Conservation (phyloP, 2,888 invertebrate genomes). For the Enoplolaimus lenunculus region DNA sequence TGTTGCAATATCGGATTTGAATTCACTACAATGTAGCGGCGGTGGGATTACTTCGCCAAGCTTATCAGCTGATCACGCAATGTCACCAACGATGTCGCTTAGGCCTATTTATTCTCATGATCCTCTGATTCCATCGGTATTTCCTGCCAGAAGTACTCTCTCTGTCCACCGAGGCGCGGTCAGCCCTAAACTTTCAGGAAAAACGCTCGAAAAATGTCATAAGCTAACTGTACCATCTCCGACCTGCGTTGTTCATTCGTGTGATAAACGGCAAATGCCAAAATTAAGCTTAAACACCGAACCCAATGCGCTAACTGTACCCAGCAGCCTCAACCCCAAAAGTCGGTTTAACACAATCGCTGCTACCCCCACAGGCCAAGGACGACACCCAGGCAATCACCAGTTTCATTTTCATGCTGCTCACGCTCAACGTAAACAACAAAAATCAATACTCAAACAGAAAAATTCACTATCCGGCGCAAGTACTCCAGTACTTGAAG, state of each 20-base stretch:
- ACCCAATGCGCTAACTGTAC: neutral
- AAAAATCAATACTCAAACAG: neutral
- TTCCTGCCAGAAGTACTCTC: neutral
- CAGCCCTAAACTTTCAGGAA: neutral
- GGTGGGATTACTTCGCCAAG: too few relatives aligned
- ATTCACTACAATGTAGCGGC: too few relatives aligned
- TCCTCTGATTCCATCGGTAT: neutral
- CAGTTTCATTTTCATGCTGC: slow-evolving; percentile 1
- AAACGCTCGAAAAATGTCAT: too few relatives aligned
- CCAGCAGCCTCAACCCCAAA: too few relatives aligned
- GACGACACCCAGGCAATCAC: neutral
- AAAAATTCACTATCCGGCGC: too few relatives aligned
- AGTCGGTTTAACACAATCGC: too few relatives aligned
- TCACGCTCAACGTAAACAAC: neutral
- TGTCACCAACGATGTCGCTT: too few relatives aligned
- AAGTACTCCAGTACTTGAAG: neutral
- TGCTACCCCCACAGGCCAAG: too few relatives aligned
- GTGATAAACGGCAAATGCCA: neutral
- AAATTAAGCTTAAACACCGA: neutral
- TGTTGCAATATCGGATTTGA: too few relatives aligned
- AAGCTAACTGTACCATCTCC: too few relatives aligned
- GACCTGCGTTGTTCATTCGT: too few relatives aligned
- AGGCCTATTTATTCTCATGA: neutral
- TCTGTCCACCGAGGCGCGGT: neutral
- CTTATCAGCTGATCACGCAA: too few relatives aligned